These are phyloP conservation scores for Digitonthophagus gazella DNA, from an alignment of 2,888 invertebrate genomes.

Conservation along the genomic window DNA sequence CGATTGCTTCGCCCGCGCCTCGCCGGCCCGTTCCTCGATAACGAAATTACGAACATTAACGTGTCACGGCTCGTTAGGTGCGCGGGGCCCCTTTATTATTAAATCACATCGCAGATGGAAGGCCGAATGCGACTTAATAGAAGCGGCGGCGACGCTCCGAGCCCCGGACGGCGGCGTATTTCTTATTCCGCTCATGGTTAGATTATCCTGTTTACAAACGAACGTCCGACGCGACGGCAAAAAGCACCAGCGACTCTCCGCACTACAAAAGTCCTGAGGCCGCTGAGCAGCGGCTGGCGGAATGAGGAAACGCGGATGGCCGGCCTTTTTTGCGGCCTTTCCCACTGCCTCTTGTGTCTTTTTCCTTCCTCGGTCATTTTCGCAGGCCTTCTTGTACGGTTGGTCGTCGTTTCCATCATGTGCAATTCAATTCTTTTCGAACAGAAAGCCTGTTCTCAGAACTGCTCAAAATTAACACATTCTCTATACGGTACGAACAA, in stretches of 20 bases:
- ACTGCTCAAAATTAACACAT: too few relatives aligned
- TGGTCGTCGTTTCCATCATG: too few relatives aligned
- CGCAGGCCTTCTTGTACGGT: neutral
- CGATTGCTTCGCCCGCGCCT: conserved; percentile 8
- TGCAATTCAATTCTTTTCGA: neutral
- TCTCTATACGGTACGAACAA: too few relatives aligned
- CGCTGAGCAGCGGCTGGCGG: neutral
- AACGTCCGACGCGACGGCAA: conserved; percentile 15
- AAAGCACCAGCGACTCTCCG: neutral
- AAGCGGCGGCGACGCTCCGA: neutral
- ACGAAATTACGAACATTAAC: conserved; percentile 48
- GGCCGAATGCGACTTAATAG: conserved; percentile 5
- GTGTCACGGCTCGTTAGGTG: conserved; percentile 44
- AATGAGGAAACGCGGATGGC: neutral
- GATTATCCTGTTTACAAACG: conserved; percentile 51
- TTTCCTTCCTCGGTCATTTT: neutral
- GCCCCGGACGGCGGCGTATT: conserved; percentile 32
- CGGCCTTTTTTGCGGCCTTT: neutral
- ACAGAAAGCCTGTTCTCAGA: neutral
- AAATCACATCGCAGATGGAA: conserved; percentile 16
- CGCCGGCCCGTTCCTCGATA: conserved; percentile 34
- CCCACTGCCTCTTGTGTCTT: neutral
- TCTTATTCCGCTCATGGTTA: conserved; percentile 48
- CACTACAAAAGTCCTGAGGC: neutral
- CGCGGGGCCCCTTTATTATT: conserved; percentile 10